Evolutionary conservation across 2,888 invertebrate genomes (phyloP), one percentile per base, ranked within the genome.

Genomic region (Pocota personata): DNA sequence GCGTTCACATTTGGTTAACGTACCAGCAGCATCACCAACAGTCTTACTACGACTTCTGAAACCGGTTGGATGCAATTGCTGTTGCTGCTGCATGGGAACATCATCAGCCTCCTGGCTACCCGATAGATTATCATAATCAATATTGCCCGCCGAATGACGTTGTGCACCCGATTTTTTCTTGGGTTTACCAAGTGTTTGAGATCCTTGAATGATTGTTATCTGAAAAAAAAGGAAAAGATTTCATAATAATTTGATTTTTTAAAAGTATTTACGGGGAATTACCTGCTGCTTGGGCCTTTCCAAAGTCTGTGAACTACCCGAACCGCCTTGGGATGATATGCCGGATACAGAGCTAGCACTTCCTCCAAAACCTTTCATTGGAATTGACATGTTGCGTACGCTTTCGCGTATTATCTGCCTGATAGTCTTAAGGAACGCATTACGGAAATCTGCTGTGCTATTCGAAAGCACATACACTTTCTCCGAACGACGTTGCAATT

Each of bases 401-500:
- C 98, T 98, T 93, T 99, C 98, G 87, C 98, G 95, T 90, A 99
- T 99, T 88, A 98, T 98, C 93, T 98, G 98, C 73, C 99, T 95
- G 90, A 99, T 98, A 79, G 98, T 98, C 93, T 98, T 98, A 90
- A 99, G 94, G 94, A 99, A 99, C 88, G 98, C 98, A 93, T 98
- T 98, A 89, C 98, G 96, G 93, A 98, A 98, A 92, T 98, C 98
- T 79, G 96, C 96, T 69, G 98, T 98, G 93, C 98, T 98, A 89
- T 98, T 98, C 64, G 98, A 98, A 83, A 99, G 94, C 89, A 98
- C 98, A 92, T 99, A 99, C 88, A 98, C 97, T 93, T 98, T 98
- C 93, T 99, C 98, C 6, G 98, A 97, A 89, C 98, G 95, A 86
- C 98, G 95, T 91, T 98, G 98, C 88, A 97, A 94, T 93, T 98